These are phyloP conservation scores for Andricus quercusramuli DNA, from an alignment of 2,888 invertebrate genomes.

Conservation along the genomic window DNA sequence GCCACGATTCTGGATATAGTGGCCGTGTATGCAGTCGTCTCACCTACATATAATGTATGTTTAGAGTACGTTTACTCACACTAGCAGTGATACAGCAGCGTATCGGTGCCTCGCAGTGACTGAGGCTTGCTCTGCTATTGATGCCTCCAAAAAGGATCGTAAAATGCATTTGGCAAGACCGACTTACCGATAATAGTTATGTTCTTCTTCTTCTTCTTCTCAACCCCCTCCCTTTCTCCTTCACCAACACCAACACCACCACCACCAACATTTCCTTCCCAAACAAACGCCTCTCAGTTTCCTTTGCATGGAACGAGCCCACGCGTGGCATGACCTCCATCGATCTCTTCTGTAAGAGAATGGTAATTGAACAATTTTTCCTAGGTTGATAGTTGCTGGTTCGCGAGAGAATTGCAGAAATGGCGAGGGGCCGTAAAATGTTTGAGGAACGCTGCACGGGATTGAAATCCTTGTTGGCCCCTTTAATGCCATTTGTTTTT, in stretches of 20 bases:
- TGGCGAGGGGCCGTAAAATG: too few species aligned
- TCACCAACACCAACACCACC: background rate
- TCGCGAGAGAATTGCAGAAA: too few species aligned
- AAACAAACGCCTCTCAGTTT: conserved; percentile 13
- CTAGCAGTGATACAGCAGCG: background rate
- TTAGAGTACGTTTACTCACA: conserved; percentile 28
- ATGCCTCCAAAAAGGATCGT: conserved; percentile 21
- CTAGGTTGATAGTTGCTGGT: background rate
- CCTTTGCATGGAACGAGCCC: conserved; percentile 11
- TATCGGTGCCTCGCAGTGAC: conserved; percentile 28
- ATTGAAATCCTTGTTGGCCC: too few species aligned
- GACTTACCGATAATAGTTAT: conserved; percentile 21
- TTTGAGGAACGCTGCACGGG: too few species aligned
- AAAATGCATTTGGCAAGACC: conserved; percentile 41
- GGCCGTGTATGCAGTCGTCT: conserved; percentile 26
- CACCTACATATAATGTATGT: conserved; percentile 33
- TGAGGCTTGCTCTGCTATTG: conserved; percentile 30
- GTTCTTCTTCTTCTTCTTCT: background rate
- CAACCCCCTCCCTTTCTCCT: background rate
- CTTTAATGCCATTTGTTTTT: too few species aligned
- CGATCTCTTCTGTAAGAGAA: conserved; percentile 24
- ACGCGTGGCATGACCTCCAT: conserved; percentile 28
- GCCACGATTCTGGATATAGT: conserved; percentile 39
- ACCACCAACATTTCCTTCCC: background rate
- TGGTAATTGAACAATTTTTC: conserved; percentile 35